Conservation (phyloP, 2,888 invertebrate genomes). For the Pyralis farinalis region DNA sequence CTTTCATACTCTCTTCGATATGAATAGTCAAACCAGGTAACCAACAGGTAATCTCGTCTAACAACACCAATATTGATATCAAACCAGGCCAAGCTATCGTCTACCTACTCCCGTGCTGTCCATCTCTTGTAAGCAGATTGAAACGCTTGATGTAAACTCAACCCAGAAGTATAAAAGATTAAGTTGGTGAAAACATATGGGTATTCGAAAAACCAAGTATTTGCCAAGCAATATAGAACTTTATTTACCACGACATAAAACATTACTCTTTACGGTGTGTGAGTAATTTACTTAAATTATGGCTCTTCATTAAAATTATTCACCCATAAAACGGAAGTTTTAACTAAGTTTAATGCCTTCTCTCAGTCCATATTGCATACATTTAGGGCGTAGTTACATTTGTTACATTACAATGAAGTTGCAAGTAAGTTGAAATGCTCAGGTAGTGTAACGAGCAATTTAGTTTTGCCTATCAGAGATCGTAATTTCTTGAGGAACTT, state of each 20-base stretch:
- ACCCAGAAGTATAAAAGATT: slow-evolving; percentile 3
- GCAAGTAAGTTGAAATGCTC: too few species aligned
- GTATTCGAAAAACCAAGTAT: not conserved
- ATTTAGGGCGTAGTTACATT: not conserved
- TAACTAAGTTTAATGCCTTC: slow-evolving; percentile 32
- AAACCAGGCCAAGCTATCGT: too few species aligned
- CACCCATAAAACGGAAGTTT: slow-evolving; percentile 41
- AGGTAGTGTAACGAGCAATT: too few species aligned
- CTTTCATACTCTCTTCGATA: too few species aligned
- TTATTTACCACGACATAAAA: slow-evolving; percentile 3
- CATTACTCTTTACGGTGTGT: not conserved
- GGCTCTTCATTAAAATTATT: slow-evolving; percentile 46
- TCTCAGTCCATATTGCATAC: slow-evolving; percentile 20
- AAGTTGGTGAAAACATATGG: slow-evolving; percentile 1
- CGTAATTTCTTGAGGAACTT: too few species aligned
- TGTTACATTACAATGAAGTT: not conserved
- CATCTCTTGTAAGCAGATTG: too few species aligned
- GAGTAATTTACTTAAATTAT: slow-evolving; percentile 32
- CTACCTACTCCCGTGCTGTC: too few species aligned
- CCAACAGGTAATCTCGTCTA: too few species aligned
- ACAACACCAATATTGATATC: too few species aligned
- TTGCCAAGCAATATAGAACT: not conserved
- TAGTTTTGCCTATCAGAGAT: too few species aligned
- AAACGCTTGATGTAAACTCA: too few species aligned
- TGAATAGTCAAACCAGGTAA: too few species aligned